A percentile compares a stretch with the other conserved stretches of the same genome.
Evolutionary conservation across 2,797 vertebrate species (phyloP).

Genomic region (Artibeus lituratus): DNA sequence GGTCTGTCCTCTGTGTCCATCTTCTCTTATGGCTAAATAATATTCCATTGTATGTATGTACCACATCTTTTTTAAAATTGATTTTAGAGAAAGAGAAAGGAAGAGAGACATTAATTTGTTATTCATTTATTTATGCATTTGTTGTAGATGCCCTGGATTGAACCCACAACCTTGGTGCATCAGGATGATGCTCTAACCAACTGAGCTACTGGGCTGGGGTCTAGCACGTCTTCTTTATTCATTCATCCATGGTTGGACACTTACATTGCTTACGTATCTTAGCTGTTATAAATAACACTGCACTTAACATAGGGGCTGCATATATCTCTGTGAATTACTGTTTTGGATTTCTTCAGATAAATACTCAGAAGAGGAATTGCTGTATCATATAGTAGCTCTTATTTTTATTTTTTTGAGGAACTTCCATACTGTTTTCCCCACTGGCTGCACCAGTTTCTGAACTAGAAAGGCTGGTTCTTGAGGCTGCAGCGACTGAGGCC

Average conservation of each 20-base stretch:
- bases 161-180: neutral
- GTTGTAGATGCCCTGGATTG: neutral
- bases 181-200: neutral
- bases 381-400: neutral
- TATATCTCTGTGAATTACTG: neutral
- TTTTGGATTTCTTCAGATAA: neutral
- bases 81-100: neutral
- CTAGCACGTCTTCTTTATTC: neutral
- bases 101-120: neutral
- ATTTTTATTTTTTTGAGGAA: neutral
- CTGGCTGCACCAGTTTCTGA: neutral
- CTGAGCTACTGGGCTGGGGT: neutral
- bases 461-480: neutral
- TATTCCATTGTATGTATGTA: neutral
- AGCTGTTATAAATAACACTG: neutral
- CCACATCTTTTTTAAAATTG: neutral
- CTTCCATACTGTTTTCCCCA: neutral
- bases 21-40: neutral
- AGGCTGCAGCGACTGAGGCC: neutral
- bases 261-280: neutral
- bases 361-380: neutral
- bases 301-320: neutral
- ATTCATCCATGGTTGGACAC: neutral
- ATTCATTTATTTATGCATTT: neutral
- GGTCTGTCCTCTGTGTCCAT: neutral